A percentile compares a stretch with the other conserved stretches of the same genome.
Conservation (phyloP, 2,888 invertebrate species). For the Phasia obesa region DNA sequence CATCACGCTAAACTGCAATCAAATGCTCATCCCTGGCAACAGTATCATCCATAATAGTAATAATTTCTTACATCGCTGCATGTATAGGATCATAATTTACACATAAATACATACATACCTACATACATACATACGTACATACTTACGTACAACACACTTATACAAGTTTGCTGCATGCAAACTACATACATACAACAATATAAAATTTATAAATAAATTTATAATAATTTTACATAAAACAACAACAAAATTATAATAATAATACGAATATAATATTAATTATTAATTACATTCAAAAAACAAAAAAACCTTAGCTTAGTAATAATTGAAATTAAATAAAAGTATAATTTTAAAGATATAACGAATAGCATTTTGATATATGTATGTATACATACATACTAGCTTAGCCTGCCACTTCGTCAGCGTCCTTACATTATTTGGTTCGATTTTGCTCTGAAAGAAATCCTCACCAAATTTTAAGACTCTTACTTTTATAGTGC, state of each 20-base stretch:
- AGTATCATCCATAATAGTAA: constrained; percentile 69
- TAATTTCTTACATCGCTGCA: constrained; percentile 17
- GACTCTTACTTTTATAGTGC: too few species aligned
- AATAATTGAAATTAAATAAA: constrained; percentile 70
- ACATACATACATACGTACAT: neutral
- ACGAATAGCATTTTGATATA: neutral
- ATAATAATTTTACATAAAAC: constrained; percentile 63
- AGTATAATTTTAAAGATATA: constrained; percentile 64
- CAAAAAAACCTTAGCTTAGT: constrained; percentile 66
- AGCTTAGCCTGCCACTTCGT: too few species aligned
- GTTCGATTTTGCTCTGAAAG: too few species aligned
- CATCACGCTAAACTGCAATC: constrained; percentile 68
- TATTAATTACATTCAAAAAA: constrained; percentile 50
- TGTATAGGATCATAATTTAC: constrained; percentile 27
- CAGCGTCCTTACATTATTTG: too few species aligned
- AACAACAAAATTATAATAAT: constrained; percentile 23
- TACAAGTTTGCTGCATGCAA: constrained; percentile 17
- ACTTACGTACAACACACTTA: neutral
- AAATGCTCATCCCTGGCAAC: constrained; percentile 64
- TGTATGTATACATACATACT: too few species aligned
- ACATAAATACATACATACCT: neutral
- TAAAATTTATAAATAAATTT: constrained; percentile 61
- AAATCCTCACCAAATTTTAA: too few species aligned
- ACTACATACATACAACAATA: constrained; percentile 33
- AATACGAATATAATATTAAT: constrained; percentile 17